Evolutionary conservation across 1,140 invertebrate genomes (phyloP).

Genomic region (Drosophila punjabiensis): DNA sequence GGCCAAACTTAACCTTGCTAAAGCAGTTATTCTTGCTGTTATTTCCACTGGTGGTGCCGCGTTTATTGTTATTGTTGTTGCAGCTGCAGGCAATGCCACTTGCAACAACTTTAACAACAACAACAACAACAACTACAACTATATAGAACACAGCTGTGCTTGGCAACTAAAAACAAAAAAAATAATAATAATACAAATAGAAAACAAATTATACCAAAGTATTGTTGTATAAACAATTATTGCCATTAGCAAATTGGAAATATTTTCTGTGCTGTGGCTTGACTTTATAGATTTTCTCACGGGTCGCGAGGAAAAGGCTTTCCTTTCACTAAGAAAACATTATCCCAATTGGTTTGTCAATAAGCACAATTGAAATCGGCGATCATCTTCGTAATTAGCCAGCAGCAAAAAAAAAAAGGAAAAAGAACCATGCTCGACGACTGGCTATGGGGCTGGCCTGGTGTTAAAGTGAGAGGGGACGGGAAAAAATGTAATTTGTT

Average conservation of each 20-base stretch:
- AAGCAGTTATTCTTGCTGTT: constrained; percentile 56
- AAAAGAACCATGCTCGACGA: constrained; percentile 31
- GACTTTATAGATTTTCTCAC: constrained; percentile 72
- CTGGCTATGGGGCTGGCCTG: background rate
- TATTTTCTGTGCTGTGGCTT: constrained; percentile 45
- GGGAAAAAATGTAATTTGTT: constrained; percentile 84
- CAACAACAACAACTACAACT: constrained; percentile 61
- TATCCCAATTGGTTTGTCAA: constrained; percentile 76
- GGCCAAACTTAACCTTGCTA: constrained; percentile 64
- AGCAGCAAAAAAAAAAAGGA: constrained; percentile 31
- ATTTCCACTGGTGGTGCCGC: constrained; percentile 41
- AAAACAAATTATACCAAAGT: constrained; percentile 50
- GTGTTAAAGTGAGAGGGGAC: constrained; percentile 68
- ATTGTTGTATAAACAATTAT: constrained; percentile 68
- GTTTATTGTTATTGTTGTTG: constrained; percentile 61
- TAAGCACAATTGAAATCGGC: constrained; percentile 75
- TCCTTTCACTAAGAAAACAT: constrained; percentile 70
- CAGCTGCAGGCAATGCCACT: constrained; percentile 67
- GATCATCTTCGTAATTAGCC: constrained; percentile 74
- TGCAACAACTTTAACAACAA: constrained; percentile 55
- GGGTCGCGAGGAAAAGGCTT: constrained; percentile 50
- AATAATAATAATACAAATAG: constrained; percentile 14
- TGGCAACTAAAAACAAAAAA: background rate
- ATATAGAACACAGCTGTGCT: constrained; percentile 77
- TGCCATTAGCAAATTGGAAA: constrained; percentile 72